Conservation (phyloP, 2,888 invertebrate species). For the Eulithis testata region DNA sequence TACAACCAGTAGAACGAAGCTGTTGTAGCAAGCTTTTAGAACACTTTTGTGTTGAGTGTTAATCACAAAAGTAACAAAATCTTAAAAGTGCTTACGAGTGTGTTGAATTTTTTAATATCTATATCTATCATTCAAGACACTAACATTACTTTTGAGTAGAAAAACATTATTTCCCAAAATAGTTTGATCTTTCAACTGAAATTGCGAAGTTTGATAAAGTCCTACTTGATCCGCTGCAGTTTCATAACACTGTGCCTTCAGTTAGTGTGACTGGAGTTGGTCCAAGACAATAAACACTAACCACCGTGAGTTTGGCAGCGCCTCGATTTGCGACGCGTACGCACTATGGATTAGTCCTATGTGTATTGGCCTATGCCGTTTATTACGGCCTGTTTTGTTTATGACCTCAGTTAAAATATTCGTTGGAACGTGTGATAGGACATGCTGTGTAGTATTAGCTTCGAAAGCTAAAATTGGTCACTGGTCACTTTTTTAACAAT, state of each 20-base stretch:
- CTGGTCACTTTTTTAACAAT: no score
- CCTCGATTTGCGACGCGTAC: constrained; percentile 32
- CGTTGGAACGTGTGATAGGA: constrained; percentile 5
- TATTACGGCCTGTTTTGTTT: constrained; percentile 13
- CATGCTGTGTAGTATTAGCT: not conserved
- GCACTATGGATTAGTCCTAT: constrained; percentile 29
- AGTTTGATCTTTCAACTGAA: no score
- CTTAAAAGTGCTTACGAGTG: no score
- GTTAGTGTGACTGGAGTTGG: constrained; percentile 38
- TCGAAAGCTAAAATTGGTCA: not conserved
- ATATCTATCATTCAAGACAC: no score
- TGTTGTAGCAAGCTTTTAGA: no score
- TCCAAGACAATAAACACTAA: constrained; percentile 44
- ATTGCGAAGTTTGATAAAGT: no score
- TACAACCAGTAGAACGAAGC: no score
- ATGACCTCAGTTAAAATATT: constrained; percentile 14
- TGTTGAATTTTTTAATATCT: no score
- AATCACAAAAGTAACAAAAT: no score
- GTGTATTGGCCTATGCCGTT: constrained; percentile 9
- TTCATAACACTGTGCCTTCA: constrained; percentile 19
- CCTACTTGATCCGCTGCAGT: not conserved
- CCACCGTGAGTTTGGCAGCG: constrained; percentile 40
- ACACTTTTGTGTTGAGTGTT: no score
- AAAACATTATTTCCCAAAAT: no score
- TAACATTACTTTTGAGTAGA: no score